Percentiles rank a stretch among this genome's conserved stretches.
Evolutionary conservation across 2,888 invertebrate genomes (phyloP).

Genomic region (Orchestes rusci): DNA sequence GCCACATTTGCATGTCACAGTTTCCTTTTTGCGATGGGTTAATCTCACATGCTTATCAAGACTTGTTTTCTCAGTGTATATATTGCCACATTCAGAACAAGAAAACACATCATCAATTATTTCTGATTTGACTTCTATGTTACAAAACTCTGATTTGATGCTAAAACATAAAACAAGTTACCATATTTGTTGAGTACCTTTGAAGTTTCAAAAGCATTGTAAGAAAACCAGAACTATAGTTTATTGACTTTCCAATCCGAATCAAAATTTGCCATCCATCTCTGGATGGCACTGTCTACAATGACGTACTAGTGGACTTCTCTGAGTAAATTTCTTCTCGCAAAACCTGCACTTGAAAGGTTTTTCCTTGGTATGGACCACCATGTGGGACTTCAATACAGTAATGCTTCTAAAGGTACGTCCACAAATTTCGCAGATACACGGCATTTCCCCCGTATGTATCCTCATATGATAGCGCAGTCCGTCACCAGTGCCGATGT

Average conservation of each 20-base stretch:
- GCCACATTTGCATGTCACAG: neutral
- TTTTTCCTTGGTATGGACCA: slow-evolving; percentile 50
- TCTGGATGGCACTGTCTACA: slow-evolving; percentile 26
- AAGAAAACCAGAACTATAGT: no score
- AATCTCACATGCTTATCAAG: neutral
- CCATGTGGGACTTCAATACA: slow-evolving; percentile 46
- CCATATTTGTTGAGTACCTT: no score
- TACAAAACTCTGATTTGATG: no score
- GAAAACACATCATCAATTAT: no score
- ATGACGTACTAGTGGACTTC: slow-evolving; percentile 29
- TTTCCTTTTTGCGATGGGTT: neutral
- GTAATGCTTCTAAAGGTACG: slow-evolving; percentile 50
- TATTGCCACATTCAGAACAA: slow-evolving; percentile 1
- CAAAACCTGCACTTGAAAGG: slow-evolving; percentile 24
- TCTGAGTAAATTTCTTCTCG: slow-evolving; percentile 22
- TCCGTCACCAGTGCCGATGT: slow-evolving; percentile 19
- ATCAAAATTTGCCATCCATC: no score
- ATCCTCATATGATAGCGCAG: slow-evolving; percentile 37
- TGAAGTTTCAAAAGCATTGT: no score
- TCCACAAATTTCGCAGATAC: slow-evolving; percentile 48
- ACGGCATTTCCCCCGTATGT: slow-evolving; percentile 50
- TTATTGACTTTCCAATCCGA: no score
- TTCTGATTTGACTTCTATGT: no score
- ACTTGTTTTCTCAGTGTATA: neutral
- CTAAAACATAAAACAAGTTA: no score